These are phyloP conservation scores for Larimichthys crocea DNA, from an alignment of 2,113 vertebrate species.

Conservation along the genomic window DNA sequence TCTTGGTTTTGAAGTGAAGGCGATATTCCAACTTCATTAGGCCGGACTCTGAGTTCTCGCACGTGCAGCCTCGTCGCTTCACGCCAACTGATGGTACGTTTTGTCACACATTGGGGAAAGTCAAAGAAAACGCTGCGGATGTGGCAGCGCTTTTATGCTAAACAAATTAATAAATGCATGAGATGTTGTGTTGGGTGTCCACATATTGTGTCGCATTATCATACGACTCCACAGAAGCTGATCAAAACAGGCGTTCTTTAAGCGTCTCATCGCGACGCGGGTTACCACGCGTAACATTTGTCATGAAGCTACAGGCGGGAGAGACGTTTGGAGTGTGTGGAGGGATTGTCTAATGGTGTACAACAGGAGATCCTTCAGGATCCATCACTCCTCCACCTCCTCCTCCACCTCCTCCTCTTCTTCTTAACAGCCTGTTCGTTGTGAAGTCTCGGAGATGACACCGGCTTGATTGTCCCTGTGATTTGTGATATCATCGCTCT, in stretches of 20 bases:
- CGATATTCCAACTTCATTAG: conserved; percentile 18
- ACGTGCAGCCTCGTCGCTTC: conserved; percentile 21
- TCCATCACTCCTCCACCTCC: conserved; percentile 22
- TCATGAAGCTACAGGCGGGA: conserved; percentile 2
- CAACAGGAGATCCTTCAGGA: conserved; percentile 28
- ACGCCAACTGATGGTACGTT: neutral
- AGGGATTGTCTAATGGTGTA: conserved; percentile 10
- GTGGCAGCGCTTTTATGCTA: conserved; percentile 28
- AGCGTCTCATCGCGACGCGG: neutral
- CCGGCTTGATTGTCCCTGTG: conserved; percentile 50
- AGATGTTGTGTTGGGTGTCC: conserved; percentile 13
- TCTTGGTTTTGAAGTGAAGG: conserved; percentile 48
- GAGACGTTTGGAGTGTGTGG: neutral
- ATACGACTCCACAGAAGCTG: neutral
- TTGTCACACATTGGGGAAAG: neutral
- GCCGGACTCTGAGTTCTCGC: conserved; percentile 34
- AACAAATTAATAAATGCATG: conserved; percentile 10
- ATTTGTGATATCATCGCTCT: conserved; percentile 50
- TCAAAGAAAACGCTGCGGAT: neutral
- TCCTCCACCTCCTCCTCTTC: neutral
- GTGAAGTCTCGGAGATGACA: conserved; percentile 49
- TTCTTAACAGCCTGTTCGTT: conserved; percentile 32
- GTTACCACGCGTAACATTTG: conserved; percentile 1
- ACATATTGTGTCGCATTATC: conserved; percentile 17
- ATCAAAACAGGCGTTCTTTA: conserved; percentile 44